Evolutionary conservation across 2,888 invertebrate species (phyloP), one percentile per base, ranked within the genome.

Genomic region (Eupithecia exiguata): DNA sequence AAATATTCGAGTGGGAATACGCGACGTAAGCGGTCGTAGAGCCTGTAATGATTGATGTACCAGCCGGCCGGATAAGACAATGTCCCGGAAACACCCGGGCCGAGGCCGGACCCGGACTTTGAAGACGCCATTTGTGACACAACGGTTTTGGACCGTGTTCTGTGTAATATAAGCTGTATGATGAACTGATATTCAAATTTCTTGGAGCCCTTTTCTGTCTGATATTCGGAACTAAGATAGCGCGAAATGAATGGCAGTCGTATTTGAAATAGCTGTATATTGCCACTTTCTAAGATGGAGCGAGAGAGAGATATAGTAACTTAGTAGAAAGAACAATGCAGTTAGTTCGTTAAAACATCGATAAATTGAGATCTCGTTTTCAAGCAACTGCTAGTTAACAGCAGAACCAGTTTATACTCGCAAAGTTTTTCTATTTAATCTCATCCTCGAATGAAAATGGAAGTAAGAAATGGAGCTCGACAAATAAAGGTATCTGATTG

Each of bases 41-140:
- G 80, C 83, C 77, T 78, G 72, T 81, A 62, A 87, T 87, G 87
- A 88, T 87, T 86, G 90, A 91, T 89, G 84, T 80, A 80, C 75
- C 82, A 82, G 81, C 81, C 82, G 82, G 84, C 75, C 87, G 91
- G 89, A 88, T 88, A 88, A 91, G 90, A 92, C 92, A 91, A 91
- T 90, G 89, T 87, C 83, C 89, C 88, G 90, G 89, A 91, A 90
- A 85, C 84, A 88, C 87, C 63, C 84, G 86, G 83, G 84, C 85
- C 82, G 82, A 67, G 63, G 36, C 67, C 63, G 58, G 68, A 40
- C 38, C 65, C 66, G 21, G 40, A 14, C 66, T 66, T 66, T 38
- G 40, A 66, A 66, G 66, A 66, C 16, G 38, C 38, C 74, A 75
- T 78, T 77, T 79, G 75, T 68, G 75, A 69, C 62, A 69, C 74